Evolutionary conservation across 1,140 invertebrate species (phyloP), one percentile per base, ranked within the genome.

Genomic region (Asobara japonica): DNA sequence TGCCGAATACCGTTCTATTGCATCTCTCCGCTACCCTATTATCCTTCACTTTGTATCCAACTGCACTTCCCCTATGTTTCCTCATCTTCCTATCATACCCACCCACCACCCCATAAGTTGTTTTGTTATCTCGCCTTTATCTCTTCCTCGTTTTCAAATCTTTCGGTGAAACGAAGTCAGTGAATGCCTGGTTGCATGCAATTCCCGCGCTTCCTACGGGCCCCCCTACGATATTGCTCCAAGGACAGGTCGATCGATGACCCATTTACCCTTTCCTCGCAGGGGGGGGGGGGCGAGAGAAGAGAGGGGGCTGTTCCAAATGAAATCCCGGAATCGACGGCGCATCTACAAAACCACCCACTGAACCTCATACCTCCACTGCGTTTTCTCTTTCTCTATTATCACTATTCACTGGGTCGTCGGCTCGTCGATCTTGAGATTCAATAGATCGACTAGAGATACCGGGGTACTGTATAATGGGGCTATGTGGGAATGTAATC

Each of bases 231-330:
- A 62, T 25, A 72, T 70, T 45, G 69, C 74, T 72, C 74, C 77
- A 78, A 77, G 79, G 79, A 79, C 80, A 80, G 80, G 79, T 83
- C 82, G 83, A 84, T 84, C 81, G 83, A 84, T 84, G 82, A 78
- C 81, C 83, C 80, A 84, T 83, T 84, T 83, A 80, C 70, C 65
- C 71, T 72, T 72, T 61, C 60, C 51, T 69, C 33, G 5, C 11
- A 2, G 4, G 41, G 41, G 41, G 41, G n/a, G 7, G 41, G 18
- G 6, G 18, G 18, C 10, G 36, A n/a, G 36, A n/a, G 7, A 38
- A 1, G 36, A n/a, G 36, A 38, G 38, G 33, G 29, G 38, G 36
- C 45, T 20, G 0, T 18, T 6, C 45, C n/a, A 51, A 56, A 56
- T 22, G 51, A 56, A 25, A 56, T 56, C 51, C 51, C 51, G 51